Evolutionary conservation across 2,888 invertebrate species (phyloP).

Genomic region (Polyommatus iphigenia): DNA sequence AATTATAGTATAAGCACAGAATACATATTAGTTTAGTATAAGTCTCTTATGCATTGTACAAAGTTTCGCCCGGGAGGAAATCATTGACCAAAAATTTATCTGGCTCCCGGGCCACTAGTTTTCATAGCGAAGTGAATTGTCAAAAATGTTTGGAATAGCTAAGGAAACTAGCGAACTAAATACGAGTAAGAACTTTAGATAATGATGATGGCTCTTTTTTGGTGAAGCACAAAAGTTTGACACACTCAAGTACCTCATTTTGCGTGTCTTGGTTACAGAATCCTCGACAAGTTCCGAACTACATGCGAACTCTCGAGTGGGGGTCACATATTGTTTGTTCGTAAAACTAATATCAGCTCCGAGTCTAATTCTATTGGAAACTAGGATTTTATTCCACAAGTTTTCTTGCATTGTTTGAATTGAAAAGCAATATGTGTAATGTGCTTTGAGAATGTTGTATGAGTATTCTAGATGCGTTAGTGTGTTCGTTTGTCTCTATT

Average conservation of each 20-base stretch:
- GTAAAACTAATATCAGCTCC: background rate
- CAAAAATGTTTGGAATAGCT: no score
- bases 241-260: background rate
- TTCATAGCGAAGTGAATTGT: no score
- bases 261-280: constrained; percentile 11
- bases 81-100: no score
- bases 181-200: no score
- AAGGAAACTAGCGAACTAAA: no score
- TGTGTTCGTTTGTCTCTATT: no score
- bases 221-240: constrained; percentile 7
- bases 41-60: no score
- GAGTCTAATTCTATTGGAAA: constrained; percentile 7
- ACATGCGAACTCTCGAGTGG: background rate
- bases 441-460: background rate
- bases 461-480: no score
- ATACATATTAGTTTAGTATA: no score
- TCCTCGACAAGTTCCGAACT: background rate
- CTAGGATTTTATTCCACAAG: background rate
- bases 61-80: no score
- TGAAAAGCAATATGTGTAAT: constrained; percentile 1
- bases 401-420: constrained; percentile 9
- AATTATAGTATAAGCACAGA: no score
- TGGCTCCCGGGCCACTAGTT: no score
- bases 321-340: constrained; percentile 4
- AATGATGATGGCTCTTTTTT: background rate